phyloP scores from a whole-genome alignment of 2,797 vertebrate species.

The Harpagifer antarcticus region DNA sequence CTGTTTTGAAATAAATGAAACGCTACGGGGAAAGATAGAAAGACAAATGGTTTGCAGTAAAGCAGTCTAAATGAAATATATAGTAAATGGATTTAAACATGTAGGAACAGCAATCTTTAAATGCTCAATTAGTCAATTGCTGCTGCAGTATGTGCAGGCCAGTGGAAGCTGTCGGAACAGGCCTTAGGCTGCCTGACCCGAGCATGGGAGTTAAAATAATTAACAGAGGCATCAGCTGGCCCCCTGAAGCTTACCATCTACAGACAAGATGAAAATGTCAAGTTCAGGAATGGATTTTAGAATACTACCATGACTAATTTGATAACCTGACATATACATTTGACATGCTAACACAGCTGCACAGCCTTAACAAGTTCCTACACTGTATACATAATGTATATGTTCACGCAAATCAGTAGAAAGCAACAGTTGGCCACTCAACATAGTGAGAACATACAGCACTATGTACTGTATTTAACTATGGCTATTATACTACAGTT shows the following conservation, averaged over 20 bases:
- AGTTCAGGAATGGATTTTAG: slow-evolving; percentile 13
- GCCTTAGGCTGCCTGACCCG: slow-evolving; percentile 53
- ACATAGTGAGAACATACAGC: slow-evolving; percentile 10
- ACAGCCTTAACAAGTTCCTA: slow-evolving; percentile 8
- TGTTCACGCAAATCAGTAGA: slow-evolving; percentile 20
- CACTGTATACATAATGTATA: not conserved
- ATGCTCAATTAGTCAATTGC: slow-evolving; percentile 48
- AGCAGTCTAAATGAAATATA: slow-evolving; percentile 28
- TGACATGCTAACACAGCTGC: not conserved
- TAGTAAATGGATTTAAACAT: slow-evolving; percentile 29
- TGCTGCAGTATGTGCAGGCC: slow-evolving; percentile 9
- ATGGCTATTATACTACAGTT: not conserved
- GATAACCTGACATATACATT: slow-evolving; percentile 1
- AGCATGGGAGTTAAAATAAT: slow-evolving; percentile 54
- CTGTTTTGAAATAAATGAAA: slow-evolving; percentile 6
- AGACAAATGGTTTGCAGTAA: slow-evolving; percentile 7
- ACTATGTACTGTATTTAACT: slow-evolving; percentile 7
- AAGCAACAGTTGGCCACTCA: not conserved
- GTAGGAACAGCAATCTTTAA: slow-evolving; percentile 47
- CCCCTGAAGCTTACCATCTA: slow-evolving; percentile 28
- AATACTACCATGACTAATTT: not conserved
- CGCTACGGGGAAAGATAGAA: not conserved
- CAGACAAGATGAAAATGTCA: slow-evolving; percentile 22
- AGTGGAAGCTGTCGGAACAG: slow-evolving; percentile 25
- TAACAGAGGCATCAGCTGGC: slow-evolving; percentile 43